These are phyloP conservation scores for Epirrita christyi DNA, from an alignment of 2,888 invertebrate species.

Conservation along the genomic window DNA sequence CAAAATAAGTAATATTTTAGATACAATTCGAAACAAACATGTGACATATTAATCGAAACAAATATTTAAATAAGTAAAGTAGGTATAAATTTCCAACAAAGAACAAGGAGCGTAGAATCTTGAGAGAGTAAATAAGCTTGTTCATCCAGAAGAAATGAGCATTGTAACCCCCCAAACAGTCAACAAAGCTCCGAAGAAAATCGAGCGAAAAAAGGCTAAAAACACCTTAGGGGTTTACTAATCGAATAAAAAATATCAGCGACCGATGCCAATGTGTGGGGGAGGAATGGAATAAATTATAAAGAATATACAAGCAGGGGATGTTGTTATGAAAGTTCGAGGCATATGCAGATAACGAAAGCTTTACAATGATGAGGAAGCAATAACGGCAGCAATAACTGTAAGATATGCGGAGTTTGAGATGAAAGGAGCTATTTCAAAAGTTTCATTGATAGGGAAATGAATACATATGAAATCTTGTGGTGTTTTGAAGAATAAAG, in stretches of 20 bases:
- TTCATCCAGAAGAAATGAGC: constrained; percentile 83
- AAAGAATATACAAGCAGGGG: constrained; percentile 83
- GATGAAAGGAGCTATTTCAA: constrained; percentile 20
- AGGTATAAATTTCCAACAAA: constrained; percentile 33
- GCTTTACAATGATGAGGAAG: constrained; percentile 37
- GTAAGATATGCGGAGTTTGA: constrained; percentile 24
- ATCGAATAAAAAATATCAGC: constrained; percentile 87
- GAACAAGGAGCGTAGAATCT: constrained; percentile 44
- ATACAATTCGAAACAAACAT: background rate
- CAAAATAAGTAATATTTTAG: background rate
- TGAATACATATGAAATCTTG: background rate
- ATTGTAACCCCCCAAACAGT: constrained; percentile 81
- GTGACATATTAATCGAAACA: constrained; percentile 9
- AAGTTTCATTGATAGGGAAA: constrained; percentile 7
- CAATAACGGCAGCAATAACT: constrained; percentile 33
- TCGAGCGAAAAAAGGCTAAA: constrained; percentile 86
- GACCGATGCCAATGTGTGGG: constrained; percentile 83
- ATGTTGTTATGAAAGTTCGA: constrained; percentile 69
- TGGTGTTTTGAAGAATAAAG: background rate
- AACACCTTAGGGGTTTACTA: constrained; percentile 86
- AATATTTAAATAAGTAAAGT: constrained; percentile 23
- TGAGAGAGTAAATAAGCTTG: constrained; percentile 77
- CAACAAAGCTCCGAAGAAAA: constrained; percentile 85
- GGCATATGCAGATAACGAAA: constrained; percentile 74
- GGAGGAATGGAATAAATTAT: constrained; percentile 84